These are phyloP conservation scores for Hafferia zeledoni DNA, from an alignment of 2,797 vertebrate genomes.

Conservation along the genomic window DNA sequence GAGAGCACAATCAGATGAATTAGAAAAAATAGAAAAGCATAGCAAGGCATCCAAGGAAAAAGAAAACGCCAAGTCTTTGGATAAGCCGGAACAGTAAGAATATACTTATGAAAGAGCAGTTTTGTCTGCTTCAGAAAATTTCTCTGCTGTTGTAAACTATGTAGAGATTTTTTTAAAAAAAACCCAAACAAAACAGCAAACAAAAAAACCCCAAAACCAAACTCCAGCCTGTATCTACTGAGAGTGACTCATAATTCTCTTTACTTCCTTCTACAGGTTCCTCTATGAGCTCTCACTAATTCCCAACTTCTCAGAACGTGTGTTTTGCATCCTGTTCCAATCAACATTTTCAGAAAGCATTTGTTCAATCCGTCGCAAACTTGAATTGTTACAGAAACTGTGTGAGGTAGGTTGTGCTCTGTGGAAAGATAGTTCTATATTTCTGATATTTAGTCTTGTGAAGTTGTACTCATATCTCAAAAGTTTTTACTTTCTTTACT, in stretches of 20 bases:
- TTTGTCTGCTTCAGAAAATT: neutral
- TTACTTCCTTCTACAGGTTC: slow-evolving; percentile 81
- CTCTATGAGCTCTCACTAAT: slow-evolving; percentile 93
- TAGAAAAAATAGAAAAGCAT: slow-evolving; percentile 92
- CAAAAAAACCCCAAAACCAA: too few species aligned
- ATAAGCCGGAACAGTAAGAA: slow-evolving; percentile 98
- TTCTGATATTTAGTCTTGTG: slow-evolving; percentile 37
- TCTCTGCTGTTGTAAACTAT: neutral
- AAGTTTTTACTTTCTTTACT: slow-evolving; percentile 28
- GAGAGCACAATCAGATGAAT: slow-evolving; percentile 93
- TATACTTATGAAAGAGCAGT: neutral
- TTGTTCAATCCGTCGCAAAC: slow-evolving; percentile 86
- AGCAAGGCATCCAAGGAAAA: slow-evolving; percentile 88
- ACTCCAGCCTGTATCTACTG: neutral
- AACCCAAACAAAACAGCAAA: neutral
- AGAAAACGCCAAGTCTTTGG: slow-evolving; percentile 88
- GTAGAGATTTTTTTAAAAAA: neutral
- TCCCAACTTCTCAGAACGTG: slow-evolving; percentile 93
- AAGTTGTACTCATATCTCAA: slow-evolving; percentile 36
- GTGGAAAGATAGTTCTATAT: neutral
- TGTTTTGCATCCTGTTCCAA: slow-evolving; percentile 97
- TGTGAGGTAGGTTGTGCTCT: slow-evolving; percentile 84
- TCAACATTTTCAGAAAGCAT: slow-evolving; percentile 93
- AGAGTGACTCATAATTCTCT: neutral
- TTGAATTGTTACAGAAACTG: slow-evolving; percentile 90